phyloP scores from a whole-genome alignment of 2,888 invertebrate species.

The Scrobipalpa costella region DNA sequence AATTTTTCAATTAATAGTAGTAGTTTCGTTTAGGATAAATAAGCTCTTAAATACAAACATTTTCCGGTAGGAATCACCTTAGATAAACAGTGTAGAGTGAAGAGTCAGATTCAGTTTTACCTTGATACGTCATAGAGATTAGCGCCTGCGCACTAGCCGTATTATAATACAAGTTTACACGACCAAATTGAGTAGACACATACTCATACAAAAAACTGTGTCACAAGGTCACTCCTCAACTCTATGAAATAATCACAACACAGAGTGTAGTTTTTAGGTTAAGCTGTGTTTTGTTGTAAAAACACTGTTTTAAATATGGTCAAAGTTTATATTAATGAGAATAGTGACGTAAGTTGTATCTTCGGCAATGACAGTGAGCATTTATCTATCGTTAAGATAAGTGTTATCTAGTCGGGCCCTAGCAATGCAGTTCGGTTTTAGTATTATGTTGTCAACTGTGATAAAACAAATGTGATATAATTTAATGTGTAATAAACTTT shows the following conservation, averaged over 20 bases:
- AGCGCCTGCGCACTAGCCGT: conserved; percentile 12
- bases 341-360: neutral
- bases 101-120: neutral
- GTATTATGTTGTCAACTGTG: neutral
- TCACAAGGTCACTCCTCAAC: conserved; percentile 14
- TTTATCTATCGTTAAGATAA: neutral
- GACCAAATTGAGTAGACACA: neutral
- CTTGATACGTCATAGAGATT: neutral
- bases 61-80: too few species aligned
- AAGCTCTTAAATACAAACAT: too few species aligned
- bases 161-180: neutral
- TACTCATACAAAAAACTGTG: neutral
- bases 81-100: too few species aligned
- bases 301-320: neutral
- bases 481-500: neutral
- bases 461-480: neutral
- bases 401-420: neutral
- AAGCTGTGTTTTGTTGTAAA: conserved; percentile 2
- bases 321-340: neutral
- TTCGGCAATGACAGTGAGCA: neutral
- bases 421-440: neutral
- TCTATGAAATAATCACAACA: neutral
- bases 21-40: too few species aligned
- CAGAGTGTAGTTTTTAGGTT: conserved; percentile 13
- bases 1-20: too few species aligned